These are phyloP conservation scores for Hemiscyllium ocellatum DNA, from an alignment of 2,113 vertebrate genomes.

Conservation along the genomic window DNA sequence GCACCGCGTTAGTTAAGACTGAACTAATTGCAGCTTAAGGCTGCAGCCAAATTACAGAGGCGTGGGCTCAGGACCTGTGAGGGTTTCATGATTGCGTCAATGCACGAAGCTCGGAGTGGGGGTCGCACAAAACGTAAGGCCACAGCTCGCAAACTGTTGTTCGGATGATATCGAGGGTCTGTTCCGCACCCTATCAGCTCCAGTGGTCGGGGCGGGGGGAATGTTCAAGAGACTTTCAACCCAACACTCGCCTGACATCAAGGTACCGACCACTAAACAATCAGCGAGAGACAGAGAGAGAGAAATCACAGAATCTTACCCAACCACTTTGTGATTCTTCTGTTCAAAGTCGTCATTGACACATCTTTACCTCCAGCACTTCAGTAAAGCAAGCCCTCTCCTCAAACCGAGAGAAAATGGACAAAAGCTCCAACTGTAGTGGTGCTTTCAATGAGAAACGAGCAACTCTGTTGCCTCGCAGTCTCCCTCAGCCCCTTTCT, in stretches of 20 bases:
- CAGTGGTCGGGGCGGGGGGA: not conserved
- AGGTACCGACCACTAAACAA: not conserved
- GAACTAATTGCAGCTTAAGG: not conserved
- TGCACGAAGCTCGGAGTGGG: not conserved
- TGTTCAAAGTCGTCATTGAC: conserved; percentile 13
- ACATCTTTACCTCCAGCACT: not conserved
- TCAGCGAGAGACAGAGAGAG: not conserved
- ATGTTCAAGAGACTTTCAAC: not conserved
- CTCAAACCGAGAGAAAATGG: not conserved
- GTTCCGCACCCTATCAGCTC: not conserved
- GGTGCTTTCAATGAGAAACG: not conserved
- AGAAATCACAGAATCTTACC: conserved; percentile 18
- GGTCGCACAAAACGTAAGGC: not conserved
- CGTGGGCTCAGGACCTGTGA: not conserved
- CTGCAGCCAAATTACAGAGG: not conserved
- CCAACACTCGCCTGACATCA: not conserved
- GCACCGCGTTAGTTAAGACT: not conserved
- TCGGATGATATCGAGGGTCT: not conserved
- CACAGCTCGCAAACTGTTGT: not conserved
- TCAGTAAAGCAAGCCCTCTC: not conserved
- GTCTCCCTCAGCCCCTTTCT: not conserved
- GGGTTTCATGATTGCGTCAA: not conserved
- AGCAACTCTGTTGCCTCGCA: not conserved
- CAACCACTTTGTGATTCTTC: conserved; percentile 25
- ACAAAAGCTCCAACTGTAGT: not conserved